Evolutionary conservation across 2,113 vertebrate genomes (phyloP), one percentile per base, ranked within the genome.

Genomic region (Lepus timidus): DNA sequence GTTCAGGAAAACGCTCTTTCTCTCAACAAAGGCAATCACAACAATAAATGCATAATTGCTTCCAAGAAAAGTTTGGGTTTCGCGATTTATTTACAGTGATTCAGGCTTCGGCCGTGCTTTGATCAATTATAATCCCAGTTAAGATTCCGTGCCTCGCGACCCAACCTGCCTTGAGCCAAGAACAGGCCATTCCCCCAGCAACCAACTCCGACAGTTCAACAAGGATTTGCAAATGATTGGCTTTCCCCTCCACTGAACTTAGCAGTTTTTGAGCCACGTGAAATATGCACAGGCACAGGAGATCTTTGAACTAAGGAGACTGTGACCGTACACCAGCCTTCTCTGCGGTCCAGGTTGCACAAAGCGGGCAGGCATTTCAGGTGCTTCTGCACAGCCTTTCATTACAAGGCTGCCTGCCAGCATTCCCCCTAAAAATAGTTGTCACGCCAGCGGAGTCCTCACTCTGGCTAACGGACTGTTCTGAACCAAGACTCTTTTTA

Each of bases 371-470:
- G 73, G 86, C 89, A 79, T 73, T 94, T 67, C 79, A 94, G 83
- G 65, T 78, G 71, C 97, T 76, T 84, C 61, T 89, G 88, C 74
- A 4, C 19, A 10, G 67, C 71, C 88, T 97, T 96, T 96, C 94
- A 95, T 96, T 95, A 96, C 94, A 44, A 96, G 25, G 94, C 88
- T 92, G 93, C 94, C 97, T 93, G 96, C 95, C 91, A 94, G 95
- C 71, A 19, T 81, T 86, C 82, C 75, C 93, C 90, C 96, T 96
- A 97, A 97, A 97, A 96, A 95, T 96, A 97, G 94, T 91, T 87
- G 84, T 75, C 96, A 93, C 61, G 9, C 91, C 91, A 82, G 86
- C 61, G n/a, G 86, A 89, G 96, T 88, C 97, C 88, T 84, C 58
- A 55, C 82, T 94, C 91, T 85, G 87, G 83, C 82, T 95, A 93